These are phyloP conservation scores for Ovibos moschatus DNA, from an alignment of 2,113 vertebrate genomes.

Conservation along the genomic window DNA sequence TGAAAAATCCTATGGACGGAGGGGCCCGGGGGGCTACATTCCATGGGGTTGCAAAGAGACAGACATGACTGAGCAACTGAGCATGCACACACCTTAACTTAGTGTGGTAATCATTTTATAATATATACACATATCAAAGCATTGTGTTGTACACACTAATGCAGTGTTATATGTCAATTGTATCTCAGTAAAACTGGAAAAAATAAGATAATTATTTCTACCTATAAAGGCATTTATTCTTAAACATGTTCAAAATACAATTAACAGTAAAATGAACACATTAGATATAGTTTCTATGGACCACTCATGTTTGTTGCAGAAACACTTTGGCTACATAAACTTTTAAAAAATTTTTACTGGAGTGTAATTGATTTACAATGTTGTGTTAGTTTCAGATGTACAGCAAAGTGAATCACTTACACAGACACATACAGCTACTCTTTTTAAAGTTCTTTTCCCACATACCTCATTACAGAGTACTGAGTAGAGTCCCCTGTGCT, in stretches of 20 bases:
- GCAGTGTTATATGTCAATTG: neutral
- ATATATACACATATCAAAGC: neutral
- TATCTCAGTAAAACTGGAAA: neutral
- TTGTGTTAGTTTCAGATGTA: neutral
- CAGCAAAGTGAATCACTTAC: neutral
- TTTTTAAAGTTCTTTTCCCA: neutral
- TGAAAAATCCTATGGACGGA: neutral
- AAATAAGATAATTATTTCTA: neutral
- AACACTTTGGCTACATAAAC: neutral
- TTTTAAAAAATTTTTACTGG: neutral
- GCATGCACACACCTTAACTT: neutral
- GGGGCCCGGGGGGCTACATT: fast-evolving
- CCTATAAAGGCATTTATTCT: neutral
- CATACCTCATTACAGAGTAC: neutral
- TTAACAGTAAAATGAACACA: neutral
- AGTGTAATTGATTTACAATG: neutral
- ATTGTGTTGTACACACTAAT: neutral
- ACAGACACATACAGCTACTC: neutral
- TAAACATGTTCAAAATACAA: neutral
- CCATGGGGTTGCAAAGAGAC: neutral
- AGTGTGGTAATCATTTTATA: neutral
- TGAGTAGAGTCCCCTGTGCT: neutral
- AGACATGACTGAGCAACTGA: neutral
- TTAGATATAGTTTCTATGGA: neutral
- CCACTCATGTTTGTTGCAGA: neutral